Evolutionary conservation across 2,113 vertebrate species (phyloP).

Genomic region (Lasiurus cinereus): DNA sequence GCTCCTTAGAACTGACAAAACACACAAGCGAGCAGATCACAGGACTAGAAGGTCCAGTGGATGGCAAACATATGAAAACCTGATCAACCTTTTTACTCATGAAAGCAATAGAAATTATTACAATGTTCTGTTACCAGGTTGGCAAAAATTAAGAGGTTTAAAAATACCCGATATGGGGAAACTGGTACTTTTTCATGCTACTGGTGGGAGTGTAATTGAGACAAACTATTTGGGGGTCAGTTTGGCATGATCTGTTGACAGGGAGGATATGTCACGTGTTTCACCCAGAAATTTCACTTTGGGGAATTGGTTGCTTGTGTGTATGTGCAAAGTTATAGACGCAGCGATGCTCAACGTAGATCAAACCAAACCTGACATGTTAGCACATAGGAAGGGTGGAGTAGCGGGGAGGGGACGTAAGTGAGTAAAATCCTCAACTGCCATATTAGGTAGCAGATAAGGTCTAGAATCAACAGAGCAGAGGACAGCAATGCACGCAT

Average conservation of each 20-base stretch:
- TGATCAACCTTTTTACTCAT: conserved; percentile 7
- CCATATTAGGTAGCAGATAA: background rate
- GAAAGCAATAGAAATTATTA: conserved; percentile 35
- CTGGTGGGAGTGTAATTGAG: background rate
- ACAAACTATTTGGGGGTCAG: background rate
- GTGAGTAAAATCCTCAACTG: conserved; percentile 18
- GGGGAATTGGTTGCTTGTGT: background rate
- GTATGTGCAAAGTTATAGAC: background rate
- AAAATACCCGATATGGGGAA: background rate
- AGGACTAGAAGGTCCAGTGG: conserved; percentile 13
- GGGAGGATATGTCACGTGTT: background rate
- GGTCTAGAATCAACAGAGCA: background rate
- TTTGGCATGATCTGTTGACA: conserved; percentile 40
- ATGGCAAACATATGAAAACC: background rate
- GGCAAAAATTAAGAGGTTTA: conserved; percentile 53
- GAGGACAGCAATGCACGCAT: background rate
- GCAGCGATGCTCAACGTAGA: background rate
- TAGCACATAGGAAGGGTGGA: background rate
- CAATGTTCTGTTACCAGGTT: conserved; percentile 14
- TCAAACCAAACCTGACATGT: conserved; percentile 40
- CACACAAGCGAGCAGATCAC: background rate
- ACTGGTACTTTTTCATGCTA: background rate
- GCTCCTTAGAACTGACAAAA: background rate
- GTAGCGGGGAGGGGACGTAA: background rate
- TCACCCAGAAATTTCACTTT: conserved; percentile 19